These are phyloP conservation scores for Zingel zingel DNA, from an alignment of 2,113 vertebrate genomes.

Conservation along the genomic window DNA sequence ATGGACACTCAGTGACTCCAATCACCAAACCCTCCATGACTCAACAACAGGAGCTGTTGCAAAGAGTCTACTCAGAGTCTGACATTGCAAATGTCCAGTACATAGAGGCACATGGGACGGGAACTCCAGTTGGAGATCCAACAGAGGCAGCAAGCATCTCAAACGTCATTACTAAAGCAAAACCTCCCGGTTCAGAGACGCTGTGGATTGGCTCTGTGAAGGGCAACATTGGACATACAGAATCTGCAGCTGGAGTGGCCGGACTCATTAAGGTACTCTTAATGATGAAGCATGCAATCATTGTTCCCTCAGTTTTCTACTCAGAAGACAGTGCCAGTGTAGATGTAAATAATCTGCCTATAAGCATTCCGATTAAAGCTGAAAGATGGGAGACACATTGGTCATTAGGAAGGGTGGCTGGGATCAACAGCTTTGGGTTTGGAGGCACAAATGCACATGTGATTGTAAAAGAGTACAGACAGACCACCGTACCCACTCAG, in stretches of 20 bases:
- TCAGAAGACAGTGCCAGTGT: conserved; percentile 83
- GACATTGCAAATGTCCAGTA: conserved; percentile 86
- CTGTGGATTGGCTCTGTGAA: conserved; percentile 88
- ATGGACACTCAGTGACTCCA: conserved; percentile 81
- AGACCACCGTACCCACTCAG: conserved; percentile 34
- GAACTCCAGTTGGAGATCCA: conserved; percentile 86
- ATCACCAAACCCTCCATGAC: conserved; percentile 85
- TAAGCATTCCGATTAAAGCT: conserved; percentile 81
- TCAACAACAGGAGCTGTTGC: conserved; percentile 86
- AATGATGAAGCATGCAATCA: conserved; percentile 89
- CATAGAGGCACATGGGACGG: conserved; percentile 89
- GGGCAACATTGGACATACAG: conserved; percentile 89
- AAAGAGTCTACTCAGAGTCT: conserved; percentile 80
- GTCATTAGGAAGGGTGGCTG: conserved; percentile 83
- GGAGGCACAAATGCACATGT: conserved; percentile 90
- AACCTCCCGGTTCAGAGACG: conserved; percentile 54
- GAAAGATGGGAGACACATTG: conserved; percentile 83
- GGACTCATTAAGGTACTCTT: conserved; percentile 91
- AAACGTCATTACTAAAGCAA: conserved; percentile 80
- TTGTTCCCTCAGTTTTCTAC: conserved; percentile 90
- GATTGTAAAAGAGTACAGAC: conserved; percentile 84
- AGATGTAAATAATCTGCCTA: conserved; percentile 80
- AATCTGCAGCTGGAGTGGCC: conserved; percentile 90
- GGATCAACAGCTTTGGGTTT: conserved; percentile 92
- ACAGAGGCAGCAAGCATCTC: conserved; percentile 86